Evolutionary conservation across 2,797 vertebrate species (phyloP).

Genomic region (Sebastes alutus): DNA sequence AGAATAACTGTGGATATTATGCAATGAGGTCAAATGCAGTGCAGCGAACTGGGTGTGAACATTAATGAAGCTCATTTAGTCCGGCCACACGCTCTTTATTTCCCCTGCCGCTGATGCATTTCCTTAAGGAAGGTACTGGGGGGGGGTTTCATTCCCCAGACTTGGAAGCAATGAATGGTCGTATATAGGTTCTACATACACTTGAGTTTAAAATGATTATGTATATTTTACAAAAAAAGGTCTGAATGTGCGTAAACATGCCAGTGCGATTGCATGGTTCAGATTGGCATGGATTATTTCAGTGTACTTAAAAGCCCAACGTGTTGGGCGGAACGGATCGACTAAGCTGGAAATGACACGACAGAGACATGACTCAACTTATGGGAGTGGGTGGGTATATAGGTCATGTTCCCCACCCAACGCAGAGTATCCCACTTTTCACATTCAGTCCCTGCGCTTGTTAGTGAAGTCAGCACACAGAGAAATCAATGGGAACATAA

Average conservation of each 20-base stretch:
- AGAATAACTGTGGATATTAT: conserved; percentile 54
- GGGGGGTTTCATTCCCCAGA: conserved; percentile 37
- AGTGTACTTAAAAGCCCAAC: conserved; percentile 45
- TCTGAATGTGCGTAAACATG: conserved; percentile 4
- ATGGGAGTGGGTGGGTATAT: conserved; percentile 70
- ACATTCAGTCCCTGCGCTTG: conserved; percentile 32
- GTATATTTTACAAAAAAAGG: not conserved
- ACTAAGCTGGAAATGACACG: conserved; percentile 67
- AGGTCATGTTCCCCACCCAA: conserved; percentile 66
- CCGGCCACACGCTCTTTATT: conserved; percentile 43
- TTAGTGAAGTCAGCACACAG: conserved; percentile 32
- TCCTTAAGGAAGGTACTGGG: conserved; percentile 38
- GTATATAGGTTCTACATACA: not conserved
- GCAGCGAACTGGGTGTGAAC: conserved; percentile 47
- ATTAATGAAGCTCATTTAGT: conserved; percentile 64
- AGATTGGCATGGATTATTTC: conserved; percentile 55
- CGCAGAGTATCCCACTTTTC: conserved; percentile 44
- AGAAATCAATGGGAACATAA: conserved; percentile 63
- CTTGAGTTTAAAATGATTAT: conserved; percentile 22
- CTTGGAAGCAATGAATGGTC: conserved; percentile 1
- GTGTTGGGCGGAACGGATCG: conserved; percentile 56
- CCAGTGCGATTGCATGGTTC: conserved; percentile 34
- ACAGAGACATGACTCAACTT: conserved; percentile 68
- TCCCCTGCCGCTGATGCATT: conserved; percentile 36
- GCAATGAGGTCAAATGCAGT: conserved; percentile 61